Base-by-base conservation (phyloP, 2,797 vertebrate genomes). In the Gobio occitaniae region DNA sequence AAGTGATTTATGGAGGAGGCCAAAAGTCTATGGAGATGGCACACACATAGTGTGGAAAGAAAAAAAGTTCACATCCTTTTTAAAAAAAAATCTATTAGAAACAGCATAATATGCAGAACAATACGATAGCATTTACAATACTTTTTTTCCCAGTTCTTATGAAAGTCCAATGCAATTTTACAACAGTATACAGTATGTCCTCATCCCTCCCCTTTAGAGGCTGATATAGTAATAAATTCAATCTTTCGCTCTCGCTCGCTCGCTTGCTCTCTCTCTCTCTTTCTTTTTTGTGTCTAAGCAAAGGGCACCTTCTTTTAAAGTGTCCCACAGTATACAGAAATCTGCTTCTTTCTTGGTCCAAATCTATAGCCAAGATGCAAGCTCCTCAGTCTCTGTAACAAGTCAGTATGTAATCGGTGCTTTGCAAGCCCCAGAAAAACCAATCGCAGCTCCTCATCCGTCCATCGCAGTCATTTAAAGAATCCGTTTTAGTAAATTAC, bases 121-220 rank as follows among this genome's bases (percentile, higher is more conserved):
- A 97, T 97, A 98, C 97, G 97, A 98, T 97, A 98, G 96, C 97
- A 98, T 99, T 99, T 99, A 99, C 98, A 99, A 97, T 97, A 99
- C 95, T 97, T 97, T 97, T 97, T 96, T 98, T 25, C 97, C 97
- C 97, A 97, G 96, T 96, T 97, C 96, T 96, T 95, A 95, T 96
- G 96, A 96, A 93, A 97, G 97, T 98, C 97, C 98, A 96, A 97
- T 96, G 95, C 96, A 96, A 95, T 96, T 98, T 94, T 95, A 96
- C 95, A 96, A 93, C 94, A 95, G 94, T 95, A 97, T 97, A 98
- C 96, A 98, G 95, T 95, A 94, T 97, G 96, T 97, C 96, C 96
- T 96, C 92, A 95, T 93, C 91, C 86, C 94, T 97, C 96, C 96
- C 96, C 92, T 94, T 89, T 90, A 95, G 92, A 96, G 95, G 94